Evolutionary conservation across 1,140 invertebrate species (phyloP).

Genomic region (Pachyrhynchus sulphureomaculatus): DNA sequence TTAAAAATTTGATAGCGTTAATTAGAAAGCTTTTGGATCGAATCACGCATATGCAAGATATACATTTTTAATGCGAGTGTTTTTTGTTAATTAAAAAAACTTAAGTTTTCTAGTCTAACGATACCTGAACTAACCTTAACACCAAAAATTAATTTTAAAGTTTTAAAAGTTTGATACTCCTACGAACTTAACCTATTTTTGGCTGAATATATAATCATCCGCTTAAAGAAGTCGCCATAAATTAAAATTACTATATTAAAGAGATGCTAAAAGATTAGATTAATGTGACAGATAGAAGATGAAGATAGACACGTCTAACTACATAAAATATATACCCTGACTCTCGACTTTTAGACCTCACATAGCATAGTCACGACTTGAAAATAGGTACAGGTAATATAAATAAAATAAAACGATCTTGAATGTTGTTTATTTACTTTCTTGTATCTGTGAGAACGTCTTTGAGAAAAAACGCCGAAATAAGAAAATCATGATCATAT

Average conservation of each 20-base stretch:
- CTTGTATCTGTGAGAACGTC: conserved; percentile 7
- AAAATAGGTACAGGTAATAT: conserved; percentile 14
- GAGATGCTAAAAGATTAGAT: conserved; percentile 28
- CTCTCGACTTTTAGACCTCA: conserved; percentile 15
- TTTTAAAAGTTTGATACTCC: too few species aligned
- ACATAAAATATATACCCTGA: conserved; percentile 21
- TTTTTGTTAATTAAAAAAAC: too few species aligned
- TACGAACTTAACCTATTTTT: too few species aligned
- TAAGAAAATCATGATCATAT: neutral
- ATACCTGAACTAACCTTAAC: too few species aligned
- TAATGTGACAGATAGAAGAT: conserved; percentile 29
- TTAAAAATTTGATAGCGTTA: too few species aligned
- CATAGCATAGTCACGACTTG: conserved; percentile 27
- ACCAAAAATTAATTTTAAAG: too few species aligned
- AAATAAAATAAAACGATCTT: conserved; percentile 10
- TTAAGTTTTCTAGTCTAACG: too few species aligned
- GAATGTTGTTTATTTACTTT: conserved; percentile 4
- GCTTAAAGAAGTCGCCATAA: conserved; percentile 9
- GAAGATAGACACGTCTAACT: conserved; percentile 25
- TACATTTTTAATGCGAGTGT: too few species aligned
- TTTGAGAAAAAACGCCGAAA: neutral
- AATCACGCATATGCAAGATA: too few species aligned
- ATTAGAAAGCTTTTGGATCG: too few species aligned
- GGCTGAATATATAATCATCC: too few species aligned
- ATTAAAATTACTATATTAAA: conserved; percentile 23